A percentile compares a stretch with the other conserved stretches of the same genome.
These are phyloP conservation scores for Ypsolopha sequella DNA, from an alignment of 2,888 invertebrate genomes.

Conservation along the genomic window DNA sequence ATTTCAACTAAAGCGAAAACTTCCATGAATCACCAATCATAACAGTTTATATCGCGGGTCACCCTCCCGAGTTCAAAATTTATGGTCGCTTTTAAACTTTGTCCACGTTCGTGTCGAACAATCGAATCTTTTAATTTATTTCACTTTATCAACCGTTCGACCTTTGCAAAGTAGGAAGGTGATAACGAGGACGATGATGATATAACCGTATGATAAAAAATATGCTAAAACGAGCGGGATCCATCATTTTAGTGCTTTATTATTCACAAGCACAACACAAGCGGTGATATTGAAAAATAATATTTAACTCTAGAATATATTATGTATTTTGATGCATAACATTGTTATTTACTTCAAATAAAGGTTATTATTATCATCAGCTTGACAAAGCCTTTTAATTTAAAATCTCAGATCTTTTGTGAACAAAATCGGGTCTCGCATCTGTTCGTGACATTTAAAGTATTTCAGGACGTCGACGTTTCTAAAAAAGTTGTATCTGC, in stretches of 20 bases:
- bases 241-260: too few relatives aligned
- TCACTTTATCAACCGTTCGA: constrained; percentile 6
- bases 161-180: constrained; percentile 9
- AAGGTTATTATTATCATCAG: too few relatives aligned
- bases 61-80: neutral
- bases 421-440: too few relatives aligned
- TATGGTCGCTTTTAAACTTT: neutral
- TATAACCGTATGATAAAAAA: constrained; percentile 1
- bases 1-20: constrained; percentile 8
- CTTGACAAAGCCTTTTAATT: too few relatives aligned
- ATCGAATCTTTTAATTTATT: neutral
- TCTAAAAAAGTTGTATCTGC: neutral
- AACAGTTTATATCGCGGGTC: neutral
- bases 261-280: too few relatives aligned
- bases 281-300: too few relatives aligned
- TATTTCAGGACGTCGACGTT: neutral
- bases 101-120: neutral
- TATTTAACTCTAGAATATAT: too few relatives aligned
- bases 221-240: neutral
- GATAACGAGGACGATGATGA: constrained; percentile 8
- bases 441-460: too few relatives aligned
- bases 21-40: neutral
- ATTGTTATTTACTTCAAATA: too few relatives aligned
- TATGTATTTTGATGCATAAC: too few relatives aligned
- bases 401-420: too few relatives aligned